Percentiles rank a stretch among this genome's conserved stretches.
phyloP scores from a whole-genome alignment of 2,888 invertebrate genomes.

The Horisme vitalbata region DNA sequence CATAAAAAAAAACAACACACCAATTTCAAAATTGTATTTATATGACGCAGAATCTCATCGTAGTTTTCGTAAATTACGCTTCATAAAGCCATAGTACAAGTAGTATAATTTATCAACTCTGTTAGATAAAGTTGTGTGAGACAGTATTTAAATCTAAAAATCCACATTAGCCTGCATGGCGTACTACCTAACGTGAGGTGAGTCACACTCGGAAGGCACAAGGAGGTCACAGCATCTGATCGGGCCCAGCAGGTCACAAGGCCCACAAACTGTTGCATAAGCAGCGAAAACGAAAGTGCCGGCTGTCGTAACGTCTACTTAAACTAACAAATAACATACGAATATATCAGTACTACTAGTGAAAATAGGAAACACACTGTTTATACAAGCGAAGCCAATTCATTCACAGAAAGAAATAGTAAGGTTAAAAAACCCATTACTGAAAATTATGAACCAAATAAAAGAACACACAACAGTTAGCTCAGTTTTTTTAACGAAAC shows the following conservation, averaged over 20 bases:
- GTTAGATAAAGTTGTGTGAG: neutral
- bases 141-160: neutral
- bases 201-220: conserved; percentile 4
- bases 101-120: conserved; percentile 1
- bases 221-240: conserved; percentile 9
- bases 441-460: conserved; percentile 9
- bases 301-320: conserved; percentile 7
- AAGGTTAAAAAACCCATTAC: conserved; percentile 16
- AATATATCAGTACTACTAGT: neutral
- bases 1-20: conserved; percentile 9
- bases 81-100: no score
- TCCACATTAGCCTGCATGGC: no score
- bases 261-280: conserved; percentile 16
- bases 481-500: conserved; percentile 3
- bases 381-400: conserved; percentile 9
- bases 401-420: conserved; percentile 4
- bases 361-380: conserved; percentile 7
- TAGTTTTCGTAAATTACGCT: neutral
- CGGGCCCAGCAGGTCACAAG: conserved; percentile 8
- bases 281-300: conserved; percentile 17
- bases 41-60: conserved; percentile 2
- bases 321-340: neutral
- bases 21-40: conserved; percentile 5
- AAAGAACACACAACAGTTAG: conserved; percentile 5
- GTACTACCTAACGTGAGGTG: neutral